Base-by-base conservation (phyloP, 2,888 invertebrate genomes). In the Iphiclides podalirius region DNA sequence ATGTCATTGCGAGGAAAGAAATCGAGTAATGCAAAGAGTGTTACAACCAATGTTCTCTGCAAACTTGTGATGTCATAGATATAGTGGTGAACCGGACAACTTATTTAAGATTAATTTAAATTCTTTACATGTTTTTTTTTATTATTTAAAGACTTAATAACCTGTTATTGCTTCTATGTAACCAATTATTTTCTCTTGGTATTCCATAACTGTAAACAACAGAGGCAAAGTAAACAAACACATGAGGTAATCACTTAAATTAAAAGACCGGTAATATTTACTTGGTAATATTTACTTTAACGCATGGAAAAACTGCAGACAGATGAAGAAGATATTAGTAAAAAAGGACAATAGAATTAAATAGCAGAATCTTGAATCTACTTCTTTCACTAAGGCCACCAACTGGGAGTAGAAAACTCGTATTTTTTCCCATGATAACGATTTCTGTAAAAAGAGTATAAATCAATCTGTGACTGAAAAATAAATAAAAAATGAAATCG, bases 261-360 rank as follows among this genome's bases (percentile, higher is more conserved):
- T 6, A 14, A 23, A 14, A 2, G 11, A 14, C 23, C 6, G 0
- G 11, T 26, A 17, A 12, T 1, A 23, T 15, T 4, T 36, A 43
- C 26, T 11, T 8, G 16, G 9, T 28, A 20, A 37, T 41, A 55
- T 90, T 86, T 74, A 93, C 93, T 90, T 90, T 48, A 93, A 83
- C 45, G 91, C 90, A 65, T 93, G 90, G 59, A 92, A 92, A 7
- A 94, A 77, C 60, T 94, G 93, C 36, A 92, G 82, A 52, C 93
- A 93, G 47, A 94, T 90, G 65, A 93, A 94, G 70, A 92, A 94
- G 42, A 94, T 80, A 63, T 94, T 93, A 52, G 90, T 92, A 35
- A 76, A 69, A 12, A 72, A 69, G 0, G 77, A 67, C 1, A 71
- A 2, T 1, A 81, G 54, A 2, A 79, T 63, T 8, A 78, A 60